Base-by-base conservation (phyloP, 1,140 invertebrate genomes). In the Plectrocnemia conspersa region DNA sequence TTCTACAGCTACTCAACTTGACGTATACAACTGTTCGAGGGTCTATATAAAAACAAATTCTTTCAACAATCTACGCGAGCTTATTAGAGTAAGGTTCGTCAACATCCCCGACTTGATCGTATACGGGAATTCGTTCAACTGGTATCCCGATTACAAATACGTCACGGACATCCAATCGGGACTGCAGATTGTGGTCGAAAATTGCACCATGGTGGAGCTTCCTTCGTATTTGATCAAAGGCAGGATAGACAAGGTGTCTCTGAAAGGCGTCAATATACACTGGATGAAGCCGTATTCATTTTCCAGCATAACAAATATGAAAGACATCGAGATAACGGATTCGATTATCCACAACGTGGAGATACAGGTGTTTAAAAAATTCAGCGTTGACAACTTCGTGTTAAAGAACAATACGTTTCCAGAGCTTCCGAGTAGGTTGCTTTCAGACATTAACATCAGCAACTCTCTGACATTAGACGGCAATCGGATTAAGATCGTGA, bases 321-420 rank as follows among this genome's bases (percentile, higher is more conserved):
- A 73, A 58, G 74, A 66, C 19, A 70, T 84, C 40, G 70, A 77
- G 58, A 65, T 83, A 22, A 64, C 52, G 11, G 75, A 85, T 60
- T 79, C 78, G 47, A 64, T 60, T 1, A 70, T 87, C 15, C 75
- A 77, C 19, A 75, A 70, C 6, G 74, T 88, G 13, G 81, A 86
- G 59, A 77, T 79, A 19, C 84, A 88, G 65, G 80, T 85, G 1
- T 88, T 90, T 61, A 89, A 89, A 54, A 87, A 88, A 66, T 88
- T 91, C 64, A 77, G 80, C 22, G 79, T 84, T 0, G 73, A 78
- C 23, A 80, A 79, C 56, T 72, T 88, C 58, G 68, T 79, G 23
- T 72, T 88, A 22, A 73, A 75, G 1, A 76, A 77, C 0, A 74
- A 69, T 11, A 44, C 15, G 2, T 75, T 86, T 25, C 64, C 72